Evolutionary conservation across 1,140 invertebrate species (phyloP).

Genomic region (Ceratosolen fusciceps): DNA sequence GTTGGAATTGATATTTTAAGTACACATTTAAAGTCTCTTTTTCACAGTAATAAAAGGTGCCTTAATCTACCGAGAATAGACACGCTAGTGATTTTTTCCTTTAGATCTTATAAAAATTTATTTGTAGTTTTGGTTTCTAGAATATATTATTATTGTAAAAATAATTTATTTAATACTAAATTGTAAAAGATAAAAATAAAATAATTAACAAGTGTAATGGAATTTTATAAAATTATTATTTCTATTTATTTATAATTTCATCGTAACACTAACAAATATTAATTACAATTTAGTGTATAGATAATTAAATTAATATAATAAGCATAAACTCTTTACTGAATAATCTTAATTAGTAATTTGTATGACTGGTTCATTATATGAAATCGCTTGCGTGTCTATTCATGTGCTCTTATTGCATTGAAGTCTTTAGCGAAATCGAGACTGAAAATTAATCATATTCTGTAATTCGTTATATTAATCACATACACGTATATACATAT

Average conservation of each 20-base stretch:
- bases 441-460: neutral
- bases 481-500: too few species aligned
- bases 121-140: constrained; percentile 15
- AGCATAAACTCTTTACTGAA: neutral
- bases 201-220: neutral
- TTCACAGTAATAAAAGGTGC: constrained; percentile 33
- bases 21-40: constrained; percentile 15
- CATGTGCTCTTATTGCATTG: neutral
- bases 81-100: constrained; percentile 26
- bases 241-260: constrained; percentile 2
- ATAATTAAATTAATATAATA: neutral
- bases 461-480: neutral
- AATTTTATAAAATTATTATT: constrained; percentile 18
- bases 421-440: constrained; percentile 2
- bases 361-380: neutral
- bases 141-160: constrained; percentile 15
- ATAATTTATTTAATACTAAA: constrained; percentile 9
- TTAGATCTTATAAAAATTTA: neutral
- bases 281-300: constrained; percentile 7
- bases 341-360: neutral
- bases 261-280: too few species aligned
- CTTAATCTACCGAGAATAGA: constrained; percentile 14
- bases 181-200: constrained; percentile 26
- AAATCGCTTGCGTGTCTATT: constrained; percentile 33
- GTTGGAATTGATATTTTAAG: constrained; percentile 7